Conservation (phyloP, 92 coral and sea anemone species). For the Porites cylindrica region DNA sequence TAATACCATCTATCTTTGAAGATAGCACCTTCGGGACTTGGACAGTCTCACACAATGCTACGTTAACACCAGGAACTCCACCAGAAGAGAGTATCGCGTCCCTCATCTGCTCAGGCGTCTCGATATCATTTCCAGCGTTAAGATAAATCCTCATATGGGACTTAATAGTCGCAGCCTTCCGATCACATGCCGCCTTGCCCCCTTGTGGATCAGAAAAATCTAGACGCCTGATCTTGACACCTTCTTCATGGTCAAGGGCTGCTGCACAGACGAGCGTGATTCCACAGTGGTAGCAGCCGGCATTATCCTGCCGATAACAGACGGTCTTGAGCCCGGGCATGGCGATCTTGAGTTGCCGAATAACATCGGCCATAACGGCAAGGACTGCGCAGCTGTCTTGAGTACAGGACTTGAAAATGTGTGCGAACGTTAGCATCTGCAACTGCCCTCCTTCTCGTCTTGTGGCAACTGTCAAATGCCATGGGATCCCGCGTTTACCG, state of each 20-base stretch:
- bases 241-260: constrained; percentile 39
- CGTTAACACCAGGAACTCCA: constrained; percentile 73
- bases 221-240: constrained; percentile 54
- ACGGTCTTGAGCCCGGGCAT: constrained; percentile 25
- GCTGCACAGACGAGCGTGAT: constrained; percentile 28
- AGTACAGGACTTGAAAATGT: not conserved
- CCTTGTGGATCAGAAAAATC: constrained; percentile 68
- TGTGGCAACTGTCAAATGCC: too few species aligned
- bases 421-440: too few species aligned
- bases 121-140: constrained; percentile 68
- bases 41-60: constrained; percentile 59
- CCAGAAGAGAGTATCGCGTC: constrained; percentile 73
- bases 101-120: constrained; percentile 70
- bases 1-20: constrained; percentile 48
- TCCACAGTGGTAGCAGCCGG: constrained; percentile 44
- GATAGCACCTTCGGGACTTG: constrained; percentile 56
- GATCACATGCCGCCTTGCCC: constrained; percentile 62
- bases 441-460: not conserved
- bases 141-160: constrained; percentile 51
- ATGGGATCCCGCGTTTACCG: too few species aligned
- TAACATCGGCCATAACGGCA: constrained; percentile 50
- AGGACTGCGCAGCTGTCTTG: constrained; percentile 46
- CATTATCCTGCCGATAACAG: constrained; percentile 40
- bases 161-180: constrained; percentile 40
- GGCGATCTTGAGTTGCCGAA: constrained; percentile 41